Conservation (phyloP, 2,888 invertebrate species). For the Marronus borbonicus region DNA sequence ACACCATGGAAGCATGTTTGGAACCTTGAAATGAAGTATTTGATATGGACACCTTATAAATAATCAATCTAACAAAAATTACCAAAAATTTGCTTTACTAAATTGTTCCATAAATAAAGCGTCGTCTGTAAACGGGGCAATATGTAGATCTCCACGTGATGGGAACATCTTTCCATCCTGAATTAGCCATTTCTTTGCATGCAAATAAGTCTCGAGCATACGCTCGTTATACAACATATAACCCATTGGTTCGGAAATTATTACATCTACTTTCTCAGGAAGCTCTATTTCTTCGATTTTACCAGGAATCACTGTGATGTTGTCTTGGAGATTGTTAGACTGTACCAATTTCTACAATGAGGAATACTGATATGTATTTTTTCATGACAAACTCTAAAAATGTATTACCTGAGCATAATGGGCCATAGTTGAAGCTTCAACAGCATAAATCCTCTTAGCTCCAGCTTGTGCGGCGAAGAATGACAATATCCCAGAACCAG, state of each 20-base stretch:
- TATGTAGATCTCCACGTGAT: constrained; percentile 95
- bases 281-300: constrained; percentile 98
- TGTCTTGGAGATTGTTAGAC: constrained; percentile 90
- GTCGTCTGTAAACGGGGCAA: constrained; percentile 98
- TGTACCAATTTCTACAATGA: constrained; percentile 82
- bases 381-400: too few species aligned
- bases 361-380: neutral
- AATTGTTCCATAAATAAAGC: constrained; percentile 98
- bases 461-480: constrained; percentile 99
- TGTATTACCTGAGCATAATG: constrained; percentile 85
- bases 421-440: constrained; percentile 99
- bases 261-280: constrained; percentile 96
- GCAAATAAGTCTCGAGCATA: constrained; percentile 98
- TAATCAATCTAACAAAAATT: constrained; percentile 54
- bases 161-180: constrained; percentile 98
- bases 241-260: constrained; percentile 99
- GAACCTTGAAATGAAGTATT: constrained; percentile 73
- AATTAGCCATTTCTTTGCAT: constrained; percentile 98
- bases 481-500: constrained; percentile 97
- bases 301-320: constrained; percentile 94
- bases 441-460: constrained; percentile 96
- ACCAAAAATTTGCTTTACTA: constrained; percentile 99
- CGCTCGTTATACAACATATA: constrained; percentile 99
- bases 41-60: constrained; percentile 17
- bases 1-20: constrained; percentile 99